Base-by-base conservation (phyloP, 2,113 vertebrate species). In the Orcinus orca region DNA sequence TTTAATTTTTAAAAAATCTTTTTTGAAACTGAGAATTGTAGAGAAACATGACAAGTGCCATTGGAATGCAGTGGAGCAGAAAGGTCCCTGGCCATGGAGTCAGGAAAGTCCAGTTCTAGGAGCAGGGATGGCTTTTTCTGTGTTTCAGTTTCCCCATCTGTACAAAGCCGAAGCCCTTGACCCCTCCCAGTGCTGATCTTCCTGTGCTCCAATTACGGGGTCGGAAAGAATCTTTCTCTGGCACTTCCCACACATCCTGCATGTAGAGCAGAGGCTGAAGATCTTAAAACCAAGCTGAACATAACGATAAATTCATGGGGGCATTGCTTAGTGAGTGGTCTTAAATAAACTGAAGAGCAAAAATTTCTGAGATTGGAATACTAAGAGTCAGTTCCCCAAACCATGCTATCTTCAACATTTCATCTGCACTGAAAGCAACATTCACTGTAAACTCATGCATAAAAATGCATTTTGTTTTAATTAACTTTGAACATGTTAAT, bases 401-500 rank as follows among this genome's bases (percentile, higher is more conserved):
- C 47, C 31, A 8, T 4, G 5, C 14, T 44, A 41, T 88, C 4
- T 18, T 85, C 63, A 36, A 71, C 3, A 89, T 68, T 74, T 83
- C 58, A 41, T 71, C 38, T n/a, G 55, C 29, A 81, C 36, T n/a
- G 36, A 87, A 73, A 95, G 18, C 58, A 55, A 29, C 25, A 44
- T 21, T 38, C 9, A 8, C 33, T 41, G n/a, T 80, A 71, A 83
- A 58, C 23, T 50, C 55, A 58, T 2, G 23, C 47, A 53, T 71
- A 31, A 47, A 96, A 77, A 62, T 89, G 23, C 29, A 81, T 26
- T 70, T 92, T 73, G 44, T 95, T 88, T 92, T 82, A 44, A 92
- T 76, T 70, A 76, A 79, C 23, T 89, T 85, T 18, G 26, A 81
- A 44, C 76, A 68, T 62, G 81, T 85, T 74, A 89, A 62, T 41